phyloP scores from a whole-genome alignment of 2,113 vertebrate species.

The Gallinago jamesoni region DNA sequence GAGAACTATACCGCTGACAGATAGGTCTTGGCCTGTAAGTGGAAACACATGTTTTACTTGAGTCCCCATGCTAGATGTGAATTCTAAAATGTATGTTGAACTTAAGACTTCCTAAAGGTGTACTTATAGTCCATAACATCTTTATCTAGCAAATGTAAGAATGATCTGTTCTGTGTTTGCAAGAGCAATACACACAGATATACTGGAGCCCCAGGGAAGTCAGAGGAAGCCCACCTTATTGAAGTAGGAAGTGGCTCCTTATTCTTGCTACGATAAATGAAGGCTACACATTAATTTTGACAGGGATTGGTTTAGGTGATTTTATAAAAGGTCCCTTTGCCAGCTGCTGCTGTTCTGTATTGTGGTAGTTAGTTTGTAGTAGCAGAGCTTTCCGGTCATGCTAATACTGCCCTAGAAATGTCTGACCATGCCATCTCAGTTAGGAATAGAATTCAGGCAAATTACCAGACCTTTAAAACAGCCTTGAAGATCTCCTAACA shows the following conservation, averaged over 20 bases:
- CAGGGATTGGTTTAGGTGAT: neutral
- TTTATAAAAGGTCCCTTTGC: neutral
- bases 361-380: neutral
- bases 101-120: neutral
- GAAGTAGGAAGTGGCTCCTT: neutral
- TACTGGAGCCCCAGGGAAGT: neutral
- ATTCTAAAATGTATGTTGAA: neutral
- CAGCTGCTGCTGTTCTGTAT: neutral
- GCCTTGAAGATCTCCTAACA: neutral
- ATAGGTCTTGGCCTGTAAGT: neutral
- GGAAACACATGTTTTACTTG: neutral
- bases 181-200: neutral
- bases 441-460: neutral
- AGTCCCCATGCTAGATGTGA: neutral
- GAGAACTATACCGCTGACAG: neutral
- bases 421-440: neutral
- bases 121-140: neutral
- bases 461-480: neutral
- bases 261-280: neutral
- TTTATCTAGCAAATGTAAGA: neutral
- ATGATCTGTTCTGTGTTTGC: neutral
- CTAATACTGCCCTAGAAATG: neutral
- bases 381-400: neutral
- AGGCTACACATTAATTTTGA: neutral
- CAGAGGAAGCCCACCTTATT: neutral